Evolutionary conservation across 1,140 invertebrate genomes (phyloP), one percentile per base, ranked within the genome.

Genomic region (Phymorhynchus buccinoides): DNA sequence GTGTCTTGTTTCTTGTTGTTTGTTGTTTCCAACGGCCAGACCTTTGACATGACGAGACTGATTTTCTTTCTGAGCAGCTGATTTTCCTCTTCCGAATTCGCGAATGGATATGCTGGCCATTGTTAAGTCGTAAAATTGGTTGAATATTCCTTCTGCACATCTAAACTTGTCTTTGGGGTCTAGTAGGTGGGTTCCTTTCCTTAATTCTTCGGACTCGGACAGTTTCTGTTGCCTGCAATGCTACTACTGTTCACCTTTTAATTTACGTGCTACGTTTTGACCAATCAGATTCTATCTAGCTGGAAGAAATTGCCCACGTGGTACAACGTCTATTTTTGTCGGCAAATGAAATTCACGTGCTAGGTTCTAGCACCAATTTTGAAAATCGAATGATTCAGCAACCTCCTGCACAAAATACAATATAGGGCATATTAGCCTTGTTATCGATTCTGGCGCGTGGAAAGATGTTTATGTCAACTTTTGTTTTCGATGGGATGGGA

Each of bases 311-410:
- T 7, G 32, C 30, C 9, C 56, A 80, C 44, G 79, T 80, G 56
- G 37, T 80, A 80, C 37, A 80, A 42, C 32, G 3, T 48, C n/a
- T 79, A 79, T 79, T 79, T 79, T 79, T 79, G 77, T 52, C n/a
- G 32, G 44, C 56, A 7, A 80, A 56, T 56, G 79, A 56, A 80
- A 79, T 30, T 4, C 41, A n/a, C 37, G 77, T 42, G 44, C 30
- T 32, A n/a, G n/a, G n/a, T n/a, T n/a, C n/a, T n/a, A n/a, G n/a
- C n/a, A n/a, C n/a, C n/a, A n/a, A n/a, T n/a, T n/a, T n/a, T n/a
- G n/a, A n/a, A n/a, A n/a, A n/a, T n/a, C n/a, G n/a, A n/a, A n/a
- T n/a, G n/a, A n/a, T n/a, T n/a, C n/a, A n/a, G n/a, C n/a, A n/a
- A n/a, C n/a, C n/a, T n/a, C n/a, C n/a, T n/a, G n/a, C n/a, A n/a